A percentile compares a stretch with the other conserved stretches of the same genome.
phyloP scores from a whole-genome alignment of 2,888 invertebrate genomes.

The Idaea straminata region DNA sequence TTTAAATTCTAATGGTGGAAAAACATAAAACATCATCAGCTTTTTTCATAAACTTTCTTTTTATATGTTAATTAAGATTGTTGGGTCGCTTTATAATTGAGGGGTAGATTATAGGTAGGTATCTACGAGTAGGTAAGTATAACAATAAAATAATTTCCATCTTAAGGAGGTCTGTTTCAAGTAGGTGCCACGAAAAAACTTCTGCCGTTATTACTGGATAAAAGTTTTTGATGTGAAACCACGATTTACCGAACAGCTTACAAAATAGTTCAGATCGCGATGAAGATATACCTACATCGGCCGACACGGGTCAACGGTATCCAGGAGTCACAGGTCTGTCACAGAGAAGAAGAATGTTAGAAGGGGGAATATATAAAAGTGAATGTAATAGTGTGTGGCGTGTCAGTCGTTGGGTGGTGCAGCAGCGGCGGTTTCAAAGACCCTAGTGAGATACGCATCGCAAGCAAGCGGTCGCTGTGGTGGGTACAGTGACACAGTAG shows the following conservation, averaged over 20 bases:
- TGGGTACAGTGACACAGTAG: not conserved
- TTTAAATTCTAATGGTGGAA: slow-evolving; percentile 3
- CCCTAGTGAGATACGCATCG: slow-evolving; percentile 6
- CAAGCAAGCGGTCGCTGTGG: not conserved
- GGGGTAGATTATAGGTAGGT: not conserved
- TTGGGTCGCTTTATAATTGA: not conserved
- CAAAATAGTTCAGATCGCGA: slow-evolving; percentile 11
- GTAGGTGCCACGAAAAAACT: not conserved
- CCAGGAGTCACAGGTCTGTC: slow-evolving; percentile 46
- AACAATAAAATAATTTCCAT: not conserved
- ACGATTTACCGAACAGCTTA: not conserved
- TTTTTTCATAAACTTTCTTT: not conserved
- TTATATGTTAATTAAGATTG: not conserved
- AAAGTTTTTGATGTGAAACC: not conserved
- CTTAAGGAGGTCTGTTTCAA: not conserved
- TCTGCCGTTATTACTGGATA: not conserved
- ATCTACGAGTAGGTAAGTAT: not conserved
- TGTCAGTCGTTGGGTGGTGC: slow-evolving; percentile 62
- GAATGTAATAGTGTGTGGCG: slow-evolving; percentile 57
- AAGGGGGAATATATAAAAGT: slow-evolving; percentile 71
- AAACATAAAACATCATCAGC: not conserved
- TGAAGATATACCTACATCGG: slow-evolving; percentile 6
- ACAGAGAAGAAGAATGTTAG: slow-evolving; percentile 53
- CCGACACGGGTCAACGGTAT: slow-evolving; percentile 51
- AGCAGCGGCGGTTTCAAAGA: slow-evolving; percentile 42